Conservation (phyloP, 1,140 invertebrate species). For the Heliconius congener region DNA sequence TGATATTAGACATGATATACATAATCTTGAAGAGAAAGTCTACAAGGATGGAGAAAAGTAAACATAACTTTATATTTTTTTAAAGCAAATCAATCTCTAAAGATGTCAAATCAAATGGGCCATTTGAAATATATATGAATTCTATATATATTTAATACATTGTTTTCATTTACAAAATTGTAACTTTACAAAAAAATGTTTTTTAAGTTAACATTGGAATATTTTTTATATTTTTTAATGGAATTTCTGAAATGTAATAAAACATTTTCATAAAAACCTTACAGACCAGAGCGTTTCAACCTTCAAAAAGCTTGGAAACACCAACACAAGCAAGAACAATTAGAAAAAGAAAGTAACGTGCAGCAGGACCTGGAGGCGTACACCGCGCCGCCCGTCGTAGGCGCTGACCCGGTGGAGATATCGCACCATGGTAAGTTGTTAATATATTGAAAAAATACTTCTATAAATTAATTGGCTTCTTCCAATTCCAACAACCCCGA, state of each 20-base stretch:
- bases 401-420: constrained; percentile 55
- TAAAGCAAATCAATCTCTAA: too few relatives aligned
- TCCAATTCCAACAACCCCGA: too few relatives aligned
- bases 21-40: constrained; percentile 83
- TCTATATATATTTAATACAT: too few relatives aligned
- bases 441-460: too few relatives aligned
- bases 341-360: constrained; percentile 57
- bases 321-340: constrained; percentile 67
- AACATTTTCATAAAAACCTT: not conserved
- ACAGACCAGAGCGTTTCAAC: constrained; percentile 76
- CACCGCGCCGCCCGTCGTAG: constrained; percentile 62
- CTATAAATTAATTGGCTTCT: too few relatives aligned
- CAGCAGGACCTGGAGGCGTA: constrained; percentile 68
- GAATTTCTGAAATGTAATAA: too few relatives aligned
- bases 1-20: constrained; percentile 84
- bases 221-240: too few relatives aligned
- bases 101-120: too few relatives aligned
- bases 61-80: not conserved
- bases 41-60: constrained; percentile 82
- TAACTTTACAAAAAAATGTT: too few relatives aligned
- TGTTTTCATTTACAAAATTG: too few relatives aligned
- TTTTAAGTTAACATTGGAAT: too few relatives aligned
- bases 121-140: too few relatives aligned
- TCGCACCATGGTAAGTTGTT: constrained; percentile 57
- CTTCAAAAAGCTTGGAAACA: constrained; percentile 74